Conservation (phyloP, 2,797 vertebrate species). For the Arremon aurantiirostris region DNA sequence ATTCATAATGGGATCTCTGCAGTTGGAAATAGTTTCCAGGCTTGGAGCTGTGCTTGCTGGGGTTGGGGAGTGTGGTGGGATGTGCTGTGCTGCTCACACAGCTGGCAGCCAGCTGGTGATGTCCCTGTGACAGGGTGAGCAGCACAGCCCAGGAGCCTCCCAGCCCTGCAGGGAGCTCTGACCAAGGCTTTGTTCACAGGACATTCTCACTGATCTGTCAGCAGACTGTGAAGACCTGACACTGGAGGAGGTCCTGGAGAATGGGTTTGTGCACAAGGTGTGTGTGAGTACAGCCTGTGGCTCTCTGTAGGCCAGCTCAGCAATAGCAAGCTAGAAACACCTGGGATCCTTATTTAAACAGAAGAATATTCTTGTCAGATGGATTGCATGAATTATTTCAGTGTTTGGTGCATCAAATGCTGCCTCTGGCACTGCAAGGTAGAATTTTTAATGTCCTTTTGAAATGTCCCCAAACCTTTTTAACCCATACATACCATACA, state of each 20-base stretch:
- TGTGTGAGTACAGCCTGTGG: conserved; percentile 34
- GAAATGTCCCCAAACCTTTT: background rate
- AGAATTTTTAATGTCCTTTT: background rate
- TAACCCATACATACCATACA: background rate
- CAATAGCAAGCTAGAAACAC: background rate
- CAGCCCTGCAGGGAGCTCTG: background rate
- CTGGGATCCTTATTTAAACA: background rate
- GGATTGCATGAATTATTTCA: background rate
- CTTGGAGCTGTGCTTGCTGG: background rate
- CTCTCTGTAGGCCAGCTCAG: background rate
- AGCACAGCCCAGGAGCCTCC: background rate
- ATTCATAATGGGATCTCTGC: background rate
- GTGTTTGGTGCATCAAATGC: background rate
- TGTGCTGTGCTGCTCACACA: background rate
- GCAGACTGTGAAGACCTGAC: conserved; percentile 89
- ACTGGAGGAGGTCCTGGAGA: conserved; percentile 84
- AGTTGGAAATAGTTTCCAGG: background rate
- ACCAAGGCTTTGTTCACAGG: conserved; percentile 72
- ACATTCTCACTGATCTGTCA: conserved; percentile 92
- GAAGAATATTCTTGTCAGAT: background rate
- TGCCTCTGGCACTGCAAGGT: background rate
- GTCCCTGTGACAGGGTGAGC: background rate
- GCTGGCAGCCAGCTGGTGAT: background rate
- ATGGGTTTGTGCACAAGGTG: conserved; percentile 93
- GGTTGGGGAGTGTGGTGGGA: background rate